A percentile compares a stretch with the other conserved stretches of the same genome.
Conservation (phyloP, 2,888 invertebrate species). For the Drosophila rellima region DNA sequence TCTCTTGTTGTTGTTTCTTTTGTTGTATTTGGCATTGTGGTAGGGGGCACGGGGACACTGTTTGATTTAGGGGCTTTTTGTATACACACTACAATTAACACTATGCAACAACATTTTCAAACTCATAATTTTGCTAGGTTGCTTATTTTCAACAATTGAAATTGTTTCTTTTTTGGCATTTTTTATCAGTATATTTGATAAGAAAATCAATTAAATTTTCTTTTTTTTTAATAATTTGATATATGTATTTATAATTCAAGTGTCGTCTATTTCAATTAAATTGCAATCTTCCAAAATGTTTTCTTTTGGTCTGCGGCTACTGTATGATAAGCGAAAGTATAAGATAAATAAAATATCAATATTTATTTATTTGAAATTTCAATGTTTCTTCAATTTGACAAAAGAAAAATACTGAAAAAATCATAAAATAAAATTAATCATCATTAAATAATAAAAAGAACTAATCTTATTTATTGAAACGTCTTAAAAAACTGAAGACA, state of each 20-base stretch:
- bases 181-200: background rate
- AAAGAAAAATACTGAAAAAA: background rate
- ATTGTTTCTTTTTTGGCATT: constrained; percentile 17
- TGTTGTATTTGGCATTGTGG: constrained; percentile 55
- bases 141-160: constrained; percentile 3
- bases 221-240: background rate
- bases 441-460: background rate
- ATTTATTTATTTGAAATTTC: background rate
- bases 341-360: background rate
- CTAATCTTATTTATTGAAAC: too few species aligned
- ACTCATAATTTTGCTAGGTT: background rate
- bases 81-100: constrained; percentile 26
- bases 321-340: background rate
- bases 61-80: constrained; percentile 36
- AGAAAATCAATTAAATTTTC: background rate
- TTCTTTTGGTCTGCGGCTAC: too few species aligned
- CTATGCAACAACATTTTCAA: constrained; percentile 43
- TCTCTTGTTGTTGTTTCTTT: constrained; percentile 15
- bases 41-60: constrained; percentile 21
- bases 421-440: background rate
- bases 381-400: background rate
- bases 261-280: background rate
- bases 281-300: background rate
- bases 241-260: background rate
- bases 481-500: too few species aligned